phyloP scores from a whole-genome alignment of 2,888 invertebrate genomes.

The Coelopa pilipes region DNA sequence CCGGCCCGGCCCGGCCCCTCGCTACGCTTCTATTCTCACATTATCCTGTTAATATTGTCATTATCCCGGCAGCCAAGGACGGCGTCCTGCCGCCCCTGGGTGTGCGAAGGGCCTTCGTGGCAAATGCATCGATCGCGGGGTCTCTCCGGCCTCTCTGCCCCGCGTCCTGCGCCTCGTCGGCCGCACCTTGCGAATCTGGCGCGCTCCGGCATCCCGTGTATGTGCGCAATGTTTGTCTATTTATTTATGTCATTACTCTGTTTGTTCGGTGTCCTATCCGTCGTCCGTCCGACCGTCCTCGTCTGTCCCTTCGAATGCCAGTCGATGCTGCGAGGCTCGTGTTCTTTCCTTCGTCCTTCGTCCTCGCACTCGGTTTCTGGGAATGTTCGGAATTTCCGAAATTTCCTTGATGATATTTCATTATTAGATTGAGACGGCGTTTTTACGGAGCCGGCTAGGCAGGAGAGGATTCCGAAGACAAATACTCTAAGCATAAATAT shows the following conservation, averaged over 20 bases:
- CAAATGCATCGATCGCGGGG: conserved; percentile 31
- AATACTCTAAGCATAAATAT: no score
- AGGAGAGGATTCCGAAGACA: no score
- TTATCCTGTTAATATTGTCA: conserved; percentile 37
- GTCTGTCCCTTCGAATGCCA: not conserved
- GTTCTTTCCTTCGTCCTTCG: conserved; percentile 14
- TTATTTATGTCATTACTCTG: conserved; percentile 41
- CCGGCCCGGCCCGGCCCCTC: not conserved
- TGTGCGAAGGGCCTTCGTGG: not conserved
- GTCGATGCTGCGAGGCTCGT: not conserved
- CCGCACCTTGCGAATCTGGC: conserved; percentile 38
- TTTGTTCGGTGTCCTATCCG: conserved; percentile 33
- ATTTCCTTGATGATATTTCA: conserved; percentile 33
- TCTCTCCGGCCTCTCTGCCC: not conserved
- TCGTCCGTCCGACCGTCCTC: conserved; percentile 23
- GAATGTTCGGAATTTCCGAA: conserved; percentile 31
- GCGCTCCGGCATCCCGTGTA: conserved; percentile 42
- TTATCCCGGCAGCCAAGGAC: conserved; percentile 13
- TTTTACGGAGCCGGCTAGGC: not conserved
- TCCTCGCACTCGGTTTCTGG: conserved; percentile 2
- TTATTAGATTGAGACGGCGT: conserved; percentile 32
- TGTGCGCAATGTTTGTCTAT: conserved; percentile 38
- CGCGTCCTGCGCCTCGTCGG: not conserved
- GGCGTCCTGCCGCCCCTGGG: not conserved
- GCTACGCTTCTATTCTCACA: conserved; percentile 8